phyloP scores from a whole-genome alignment of 2,888 invertebrate genomes.

The Phorcus lineatus region DNA sequence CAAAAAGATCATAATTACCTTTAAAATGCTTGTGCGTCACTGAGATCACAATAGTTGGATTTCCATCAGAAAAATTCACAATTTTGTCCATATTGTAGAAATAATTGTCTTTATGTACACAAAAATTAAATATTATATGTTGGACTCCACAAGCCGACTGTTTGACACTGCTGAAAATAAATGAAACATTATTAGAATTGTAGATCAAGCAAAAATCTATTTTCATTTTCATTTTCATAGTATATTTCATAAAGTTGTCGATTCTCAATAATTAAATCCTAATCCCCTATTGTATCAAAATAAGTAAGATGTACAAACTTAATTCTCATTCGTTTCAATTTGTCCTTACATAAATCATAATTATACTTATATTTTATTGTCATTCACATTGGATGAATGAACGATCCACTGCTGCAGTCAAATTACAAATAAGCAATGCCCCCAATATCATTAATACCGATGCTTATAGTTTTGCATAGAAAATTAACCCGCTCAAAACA shows the following conservation, averaged over 20 bases:
- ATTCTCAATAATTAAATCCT: not conserved
- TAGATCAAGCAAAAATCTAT: not conserved
- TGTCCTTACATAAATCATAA: not conserved
- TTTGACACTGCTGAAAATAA: constrained; percentile 32
- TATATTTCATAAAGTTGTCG: not conserved
- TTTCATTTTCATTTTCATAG: not conserved
- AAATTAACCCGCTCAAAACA: not conserved
- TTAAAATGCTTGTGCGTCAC: constrained; percentile 18
- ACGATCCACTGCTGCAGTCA: no score
- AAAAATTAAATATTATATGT: constrained; percentile 22
- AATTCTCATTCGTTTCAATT: not conserved
- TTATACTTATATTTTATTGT: not conserved
- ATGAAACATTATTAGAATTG: not conserved
- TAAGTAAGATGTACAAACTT: not conserved
- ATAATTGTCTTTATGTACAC: not conserved
- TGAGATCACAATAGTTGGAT: constrained; percentile 18
- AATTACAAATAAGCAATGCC: no score
- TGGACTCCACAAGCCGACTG: constrained; percentile 37
- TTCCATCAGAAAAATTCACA: constrained; percentile 8
- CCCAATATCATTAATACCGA: no score
- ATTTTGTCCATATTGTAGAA: constrained; percentile 6
- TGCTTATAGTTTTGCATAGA: no score
- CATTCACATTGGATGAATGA: not conserved
- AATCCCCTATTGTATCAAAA: not conserved
- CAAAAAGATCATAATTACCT: not conserved